These are phyloP conservation scores for Charadrius vociferus DNA, from an alignment of 2,113 vertebrate genomes.

Conservation along the genomic window DNA sequence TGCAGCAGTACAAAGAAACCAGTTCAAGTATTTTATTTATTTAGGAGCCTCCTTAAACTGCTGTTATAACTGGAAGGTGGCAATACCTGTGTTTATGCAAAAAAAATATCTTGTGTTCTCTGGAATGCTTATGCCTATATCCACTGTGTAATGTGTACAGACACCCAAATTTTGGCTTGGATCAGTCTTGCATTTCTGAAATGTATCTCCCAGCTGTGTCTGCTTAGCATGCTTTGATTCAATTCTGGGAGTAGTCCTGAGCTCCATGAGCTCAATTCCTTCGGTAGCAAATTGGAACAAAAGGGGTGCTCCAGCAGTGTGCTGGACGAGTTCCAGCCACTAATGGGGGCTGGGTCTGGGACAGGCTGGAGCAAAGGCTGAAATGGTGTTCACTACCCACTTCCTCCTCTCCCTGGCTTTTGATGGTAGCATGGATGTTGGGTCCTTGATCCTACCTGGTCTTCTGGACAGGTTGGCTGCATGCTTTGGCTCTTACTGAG, in stretches of 20 bases:
- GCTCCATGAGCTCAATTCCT: neutral
- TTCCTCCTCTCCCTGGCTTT: neutral
- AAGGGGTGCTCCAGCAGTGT: neutral
- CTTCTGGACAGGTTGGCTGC: too few relatives aligned
- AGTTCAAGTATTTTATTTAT: neutral
- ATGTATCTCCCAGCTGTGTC: neutral
- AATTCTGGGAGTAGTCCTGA: neutral
- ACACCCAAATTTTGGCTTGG: neutral
- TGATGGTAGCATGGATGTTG: fast-evolving
- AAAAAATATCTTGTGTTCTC: neutral
- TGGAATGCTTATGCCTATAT: neutral
- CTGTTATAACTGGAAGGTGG: neutral
- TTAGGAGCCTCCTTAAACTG: neutral
- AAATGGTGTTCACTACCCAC: neutral
- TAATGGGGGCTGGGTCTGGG: neutral
- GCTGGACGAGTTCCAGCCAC: neutral
- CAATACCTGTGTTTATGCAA: neutral
- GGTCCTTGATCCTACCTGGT: neutral
- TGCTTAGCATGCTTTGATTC: neutral
- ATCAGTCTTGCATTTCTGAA: neutral
- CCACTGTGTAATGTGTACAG: fast-evolving
- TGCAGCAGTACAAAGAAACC: neutral
- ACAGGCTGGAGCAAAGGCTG: neutral
- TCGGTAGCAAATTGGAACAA: neutral
- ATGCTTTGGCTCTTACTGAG: neutral